A percentile compares a stretch with the other conserved stretches of the same genome.
These are phyloP conservation scores for Kuschelorhynchus macadamiae DNA, from an alignment of 2,888 invertebrate species.

Conservation along the genomic window DNA sequence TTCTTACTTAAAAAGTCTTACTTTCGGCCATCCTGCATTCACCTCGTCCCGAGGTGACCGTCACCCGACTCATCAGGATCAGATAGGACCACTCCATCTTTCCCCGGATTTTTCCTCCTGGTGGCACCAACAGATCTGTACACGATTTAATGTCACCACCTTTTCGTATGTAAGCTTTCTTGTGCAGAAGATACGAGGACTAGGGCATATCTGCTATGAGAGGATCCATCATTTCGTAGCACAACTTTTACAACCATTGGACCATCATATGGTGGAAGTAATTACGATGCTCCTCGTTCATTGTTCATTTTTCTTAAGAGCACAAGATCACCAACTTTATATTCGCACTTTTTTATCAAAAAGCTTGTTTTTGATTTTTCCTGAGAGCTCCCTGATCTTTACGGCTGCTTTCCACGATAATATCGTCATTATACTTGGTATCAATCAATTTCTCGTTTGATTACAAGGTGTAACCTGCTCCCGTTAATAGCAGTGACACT, in stretches of 20 bases:
- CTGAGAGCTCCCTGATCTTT: background rate
- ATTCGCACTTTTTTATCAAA: background rate
- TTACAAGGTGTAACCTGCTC: no score
- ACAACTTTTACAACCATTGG: no score
- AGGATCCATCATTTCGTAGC: no score
- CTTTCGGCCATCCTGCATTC: conserved; percentile 1
- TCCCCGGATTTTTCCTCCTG: background rate
- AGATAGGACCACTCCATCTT: background rate
- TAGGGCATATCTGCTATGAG: background rate
- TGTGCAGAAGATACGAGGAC: background rate
- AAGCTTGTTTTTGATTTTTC: background rate
- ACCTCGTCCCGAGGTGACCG: background rate
- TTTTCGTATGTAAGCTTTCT: background rate
- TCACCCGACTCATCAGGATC: background rate
- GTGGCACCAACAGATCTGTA: background rate
- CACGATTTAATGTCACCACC: no score
- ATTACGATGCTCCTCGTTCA: no score
- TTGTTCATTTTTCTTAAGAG: no score
- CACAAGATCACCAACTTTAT: no score
- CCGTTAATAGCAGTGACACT: no score
- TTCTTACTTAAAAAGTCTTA: background rate
- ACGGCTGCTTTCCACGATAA: no score
- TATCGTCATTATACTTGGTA: no score
- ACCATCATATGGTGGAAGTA: no score
- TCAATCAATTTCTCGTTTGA: no score